These are phyloP conservation scores for Agrochola macilenta DNA, from an alignment of 2,888 invertebrate genomes.

Conservation along the genomic window DNA sequence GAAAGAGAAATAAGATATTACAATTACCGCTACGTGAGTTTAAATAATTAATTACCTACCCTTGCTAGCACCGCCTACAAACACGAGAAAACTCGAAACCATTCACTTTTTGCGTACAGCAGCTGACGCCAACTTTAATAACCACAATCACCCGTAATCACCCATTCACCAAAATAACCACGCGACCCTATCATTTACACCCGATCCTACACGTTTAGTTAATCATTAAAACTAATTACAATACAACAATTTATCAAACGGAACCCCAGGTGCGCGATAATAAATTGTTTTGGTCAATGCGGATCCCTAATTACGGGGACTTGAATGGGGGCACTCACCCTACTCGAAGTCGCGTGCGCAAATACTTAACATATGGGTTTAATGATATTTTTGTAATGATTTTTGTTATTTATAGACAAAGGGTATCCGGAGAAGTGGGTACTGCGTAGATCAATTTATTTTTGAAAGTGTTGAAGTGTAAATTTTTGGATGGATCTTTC, in stretches of 20 bases:
- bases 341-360: constrained; percentile 69
- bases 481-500: neutral
- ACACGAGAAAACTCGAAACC: neutral
- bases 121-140: constrained; percentile 40
- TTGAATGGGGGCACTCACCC: constrained; percentile 63
- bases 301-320: constrained; percentile 75
- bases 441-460: constrained; percentile 1
- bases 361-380: constrained; percentile 70
- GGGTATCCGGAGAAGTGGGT: neutral
- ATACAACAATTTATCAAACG: constrained; percentile 76
- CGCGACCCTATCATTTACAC: constrained; percentile 60
- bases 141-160: constrained; percentile 27
- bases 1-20: neutral
- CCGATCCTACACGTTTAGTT: constrained; percentile 63
- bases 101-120: constrained; percentile 1
- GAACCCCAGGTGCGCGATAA: constrained; percentile 77
- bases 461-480: too few relatives aligned
- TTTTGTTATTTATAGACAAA: constrained; percentile 50
- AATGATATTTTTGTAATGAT: constrained; percentile 60
- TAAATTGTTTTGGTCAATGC: constrained; percentile 77
- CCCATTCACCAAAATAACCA: constrained; percentile 39
- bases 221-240: constrained; percentile 79
- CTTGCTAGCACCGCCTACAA: constrained; percentile 9
- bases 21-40: neutral
- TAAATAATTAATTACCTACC: neutral